Evolutionary conservation across 2,113 vertebrate genomes (phyloP), one percentile per base, ranked within the genome.

Genomic region (Leiothrix lutea): DNA sequence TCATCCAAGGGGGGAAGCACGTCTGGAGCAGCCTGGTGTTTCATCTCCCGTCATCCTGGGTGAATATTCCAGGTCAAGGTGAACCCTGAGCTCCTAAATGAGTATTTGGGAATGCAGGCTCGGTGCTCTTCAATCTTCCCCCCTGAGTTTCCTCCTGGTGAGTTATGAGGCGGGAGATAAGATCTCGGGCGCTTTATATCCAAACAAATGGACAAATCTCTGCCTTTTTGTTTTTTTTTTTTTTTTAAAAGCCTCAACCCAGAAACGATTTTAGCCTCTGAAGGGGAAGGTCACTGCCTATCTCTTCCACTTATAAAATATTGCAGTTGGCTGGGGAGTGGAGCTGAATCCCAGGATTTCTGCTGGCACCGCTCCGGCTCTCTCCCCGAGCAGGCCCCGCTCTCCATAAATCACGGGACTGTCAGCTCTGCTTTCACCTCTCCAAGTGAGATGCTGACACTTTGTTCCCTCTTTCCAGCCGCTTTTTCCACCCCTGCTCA

Each of bases 61-160:
- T 93, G 86, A 87, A 71, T 88, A 94, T 94, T 97, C 80, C 88
- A 88, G 96, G 97, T 97, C 97, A 97, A 97, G 96, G 97, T 97
- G 92, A 98, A 96, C 92, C 80, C 92, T 86, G 73, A 84, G 87
- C 80, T 96, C 95, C 88, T 86, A 92, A 97, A 91, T 77, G 96
- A 96, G 31, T 91, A 33, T 94, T 97, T 97, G 83, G 81, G 92
- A 94, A 90, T 42, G 38, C 50, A 85, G 70, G 83, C 92, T 96
- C 28, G 2, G 21, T 12, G 38, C 95, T 97, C 91, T 95, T 98
- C 96, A 97, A 97, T 97, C 97, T 98, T 96, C 89, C 93, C 90
- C 36, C 53, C 60, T 11, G 33, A 75, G 56, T 79, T 97, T 88
- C 89, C 62, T 95, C 90, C 88, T 54, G 13, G 69, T 96, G 96